These are phyloP conservation scores for Dromococcyx pavoninus DNA, from an alignment of 2,797 vertebrate species.

Conservation along the genomic window DNA sequence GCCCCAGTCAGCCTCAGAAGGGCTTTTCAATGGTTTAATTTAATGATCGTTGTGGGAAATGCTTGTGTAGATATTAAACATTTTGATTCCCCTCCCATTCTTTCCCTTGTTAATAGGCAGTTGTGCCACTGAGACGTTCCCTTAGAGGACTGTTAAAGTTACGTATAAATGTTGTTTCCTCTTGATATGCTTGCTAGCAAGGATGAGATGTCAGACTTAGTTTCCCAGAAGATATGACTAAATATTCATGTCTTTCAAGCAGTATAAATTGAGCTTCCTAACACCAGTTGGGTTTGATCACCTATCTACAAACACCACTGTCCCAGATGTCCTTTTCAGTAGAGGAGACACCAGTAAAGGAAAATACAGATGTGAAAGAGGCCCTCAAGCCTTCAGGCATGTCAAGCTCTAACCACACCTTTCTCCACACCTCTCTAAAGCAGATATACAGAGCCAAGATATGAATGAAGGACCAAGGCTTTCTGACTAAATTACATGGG, in stretches of 20 bases:
- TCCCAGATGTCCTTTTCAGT: neutral
- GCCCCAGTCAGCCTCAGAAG: neutral
- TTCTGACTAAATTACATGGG: neutral
- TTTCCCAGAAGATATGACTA: neutral
- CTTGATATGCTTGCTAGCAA: constrained; percentile 2
- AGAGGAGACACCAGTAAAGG: neutral
- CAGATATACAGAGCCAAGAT: neutral
- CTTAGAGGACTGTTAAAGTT: neutral
- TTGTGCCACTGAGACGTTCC: neutral
- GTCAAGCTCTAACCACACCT: neutral
- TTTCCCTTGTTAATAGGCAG: constrained; percentile 23
- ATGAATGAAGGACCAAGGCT: neutral
- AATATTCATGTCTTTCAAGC: neutral
- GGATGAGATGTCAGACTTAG: neutral
- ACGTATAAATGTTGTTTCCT: neutral
- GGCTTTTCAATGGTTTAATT: neutral
- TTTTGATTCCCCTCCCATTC: constrained; percentile 21
- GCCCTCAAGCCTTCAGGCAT: neutral
- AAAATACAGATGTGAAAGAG: neutral
- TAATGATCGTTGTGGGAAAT: constrained; percentile 3
- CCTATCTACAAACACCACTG: neutral
- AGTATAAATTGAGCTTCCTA: neutral
- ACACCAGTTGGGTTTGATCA: neutral
- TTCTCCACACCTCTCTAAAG: neutral
- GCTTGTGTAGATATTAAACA: neutral